Evolutionary conservation across 1,140 invertebrate species (phyloP), one percentile per base, ranked within the genome.

Genomic region (Neotoxoptera formosana): DNA sequence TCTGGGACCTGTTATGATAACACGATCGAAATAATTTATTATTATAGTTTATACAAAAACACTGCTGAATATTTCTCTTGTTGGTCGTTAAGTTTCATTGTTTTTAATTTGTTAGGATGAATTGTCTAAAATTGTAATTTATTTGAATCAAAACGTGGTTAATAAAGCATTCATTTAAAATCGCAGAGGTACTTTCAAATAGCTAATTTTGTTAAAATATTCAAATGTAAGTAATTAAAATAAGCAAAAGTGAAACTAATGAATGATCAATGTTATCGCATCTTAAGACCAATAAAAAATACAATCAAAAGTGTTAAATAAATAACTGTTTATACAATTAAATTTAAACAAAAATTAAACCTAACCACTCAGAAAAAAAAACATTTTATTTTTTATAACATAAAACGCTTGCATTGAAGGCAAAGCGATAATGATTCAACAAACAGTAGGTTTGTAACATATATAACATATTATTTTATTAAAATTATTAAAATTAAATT

Each of bases 221-320:
- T 51, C n/a, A 88, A 53, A 88, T 88, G 86, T 21, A 88, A 48
- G 8, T 88, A 53, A 88, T 88, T 51, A 88, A 88, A 88, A 30
- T 87, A n/a, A 87, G 47, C 30, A 51, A 17, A 87, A 87, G 14
- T 48, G 34, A 34, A 87, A 7, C 45, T 86, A 86, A 86, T 30
- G 0, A 25, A 25, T 17, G 25, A 86, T 30, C 23, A 84, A 23
- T 87, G 7, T 87, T 48, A 21, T 87, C 14, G 47, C 6, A 51
- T 48, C 4, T 87, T 0, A 87, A 87, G 7, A 47, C 17, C 86
- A 17, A 48, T 34, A 87, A 48, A 41, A 51, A 47, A 51, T 30
- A 86, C 21, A 21, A 34, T 87, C n/a, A n/a, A n/a, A n/a, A n/a
- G 14, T 76, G 14, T 76, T 76, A n/a, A 34, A n/a, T 76, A 76